Evolutionary conservation across 2,797 vertebrate species (phyloP).

Genomic region (Sebastes dallii): DNA sequence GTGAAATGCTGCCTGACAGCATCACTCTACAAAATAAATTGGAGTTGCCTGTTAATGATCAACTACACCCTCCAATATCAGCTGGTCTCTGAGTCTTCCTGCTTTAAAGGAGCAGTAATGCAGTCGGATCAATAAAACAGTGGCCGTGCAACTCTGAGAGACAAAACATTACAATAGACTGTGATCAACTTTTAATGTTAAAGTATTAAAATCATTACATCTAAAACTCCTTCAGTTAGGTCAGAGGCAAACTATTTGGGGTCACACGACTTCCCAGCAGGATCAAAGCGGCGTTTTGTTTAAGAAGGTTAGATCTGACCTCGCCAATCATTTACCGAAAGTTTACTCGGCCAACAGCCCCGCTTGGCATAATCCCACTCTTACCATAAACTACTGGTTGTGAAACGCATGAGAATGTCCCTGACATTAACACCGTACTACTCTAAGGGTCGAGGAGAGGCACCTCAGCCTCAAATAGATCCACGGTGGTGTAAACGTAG

Average conservation of each 20-base stretch:
- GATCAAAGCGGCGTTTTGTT: slow-evolving; percentile 54
- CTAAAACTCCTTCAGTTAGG: not conserved
- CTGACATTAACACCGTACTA: not conserved
- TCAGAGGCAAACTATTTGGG: slow-evolving; percentile 40
- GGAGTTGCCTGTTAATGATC: slow-evolving; percentile 78
- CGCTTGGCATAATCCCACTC: slow-evolving; percentile 18
- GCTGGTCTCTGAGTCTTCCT: slow-evolving; percentile 12
- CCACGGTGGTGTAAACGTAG: not conserved
- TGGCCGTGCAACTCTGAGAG: not conserved
- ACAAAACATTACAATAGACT: not conserved
- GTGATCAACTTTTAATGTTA: not conserved
- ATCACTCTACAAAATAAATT: slow-evolving; percentile 74
- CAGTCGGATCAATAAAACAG: not conserved
- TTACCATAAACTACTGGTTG: slow-evolving; percentile 24
- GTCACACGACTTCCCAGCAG: slow-evolving; percentile 57
- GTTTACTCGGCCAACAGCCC: slow-evolving; percentile 54
- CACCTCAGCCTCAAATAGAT: not conserved
- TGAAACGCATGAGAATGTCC: slow-evolving; percentile 20
- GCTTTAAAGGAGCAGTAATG: slow-evolving; percentile 21
- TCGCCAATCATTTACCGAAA: slow-evolving; percentile 73
- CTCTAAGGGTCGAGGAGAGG: not conserved
- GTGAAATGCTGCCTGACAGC: slow-evolving; percentile 71
- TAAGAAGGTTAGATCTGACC: slow-evolving; percentile 61
- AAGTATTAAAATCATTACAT: not conserved
- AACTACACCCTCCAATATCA: slow-evolving; percentile 53